Evolutionary conservation across 2,113 vertebrate genomes (phyloP), one percentile per base, ranked within the genome.

Genomic region (Salvelinus fontinalis): DNA sequence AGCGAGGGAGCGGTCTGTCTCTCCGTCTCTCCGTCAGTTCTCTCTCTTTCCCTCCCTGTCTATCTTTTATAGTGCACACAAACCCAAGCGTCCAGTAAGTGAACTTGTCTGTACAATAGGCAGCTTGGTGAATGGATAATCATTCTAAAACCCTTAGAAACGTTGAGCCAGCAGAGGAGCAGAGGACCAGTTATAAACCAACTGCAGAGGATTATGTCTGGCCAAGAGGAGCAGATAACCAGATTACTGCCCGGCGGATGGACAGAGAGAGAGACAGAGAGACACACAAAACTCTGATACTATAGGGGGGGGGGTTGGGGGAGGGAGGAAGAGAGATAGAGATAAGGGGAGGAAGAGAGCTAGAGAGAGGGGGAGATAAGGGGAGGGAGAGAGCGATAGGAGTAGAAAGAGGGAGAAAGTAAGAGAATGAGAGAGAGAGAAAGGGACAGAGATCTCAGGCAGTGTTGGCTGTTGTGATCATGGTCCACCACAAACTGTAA

Each of bases 1-100:
- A 84, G 82, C 79, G 81, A 84, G 67, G 83, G 76, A 88, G 85
- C 39, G 2, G 2, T 26, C 26, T 66, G 8, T 66, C 64, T 66
- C 64, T 27, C 9, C n/a, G 2, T 62, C 59, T 62, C 59, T 14
- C 51, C 18, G 51, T 54, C 49, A 51, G 14, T 16, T 60, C 18
- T n/a, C n/a, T 60, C 12, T n/a, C 59, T 22, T 16, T 14, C 59
- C 14, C 59, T 60, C 59, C n/a, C 59, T 60, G 1, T 60, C 59
- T 51, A 14, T 62, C n/a, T 62, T 62, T 62, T 5, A 62, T 24
- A 24, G n/a, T 62, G 5, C 59, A 60, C 59, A 60, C 59, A 62
- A 22, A 24, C 59, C 4, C 51, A 54, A 54, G 12, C 13, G 51
- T 54, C 51, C 51, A 54, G 51, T 54, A 54, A 54, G 51, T 54